A percentile compares a stretch with the other conserved stretches of the same genome.
Conservation (phyloP, 2,888 invertebrate genomes). For the Cyaniris semiargus region DNA sequence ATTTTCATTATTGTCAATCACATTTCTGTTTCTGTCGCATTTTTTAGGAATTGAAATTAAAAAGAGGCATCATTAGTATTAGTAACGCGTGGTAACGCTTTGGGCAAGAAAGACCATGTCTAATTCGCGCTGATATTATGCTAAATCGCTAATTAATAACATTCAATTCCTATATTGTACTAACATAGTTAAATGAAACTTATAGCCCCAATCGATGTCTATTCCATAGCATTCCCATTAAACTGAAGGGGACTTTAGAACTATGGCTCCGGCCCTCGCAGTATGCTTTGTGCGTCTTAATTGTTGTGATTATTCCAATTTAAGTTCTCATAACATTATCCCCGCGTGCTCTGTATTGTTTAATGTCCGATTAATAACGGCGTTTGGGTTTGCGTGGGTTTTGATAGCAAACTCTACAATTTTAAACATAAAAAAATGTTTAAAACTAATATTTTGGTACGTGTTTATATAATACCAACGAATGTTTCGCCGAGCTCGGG, state of each 20-base stretch:
- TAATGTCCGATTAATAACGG: conserved; percentile 5
- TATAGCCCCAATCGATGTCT: conserved; percentile 8
- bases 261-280: conserved; percentile 19
- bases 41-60: not conserved
- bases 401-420: not conserved
- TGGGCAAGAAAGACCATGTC: not conserved
- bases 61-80: not conserved
- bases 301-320: conserved; percentile 29
- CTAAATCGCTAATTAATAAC: not conserved
- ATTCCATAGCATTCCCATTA: conserved; percentile 22
- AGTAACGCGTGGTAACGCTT: not conserved
- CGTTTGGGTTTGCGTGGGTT: conserved; percentile 1
- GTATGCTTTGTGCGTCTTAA: conserved; percentile 12
- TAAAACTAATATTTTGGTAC: not conserved
- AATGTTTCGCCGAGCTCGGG: not conserved
- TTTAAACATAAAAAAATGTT: not conserved
- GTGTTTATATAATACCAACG: not conserved
- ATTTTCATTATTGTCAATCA: not conserved
- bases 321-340: conserved; percentile 13
- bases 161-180: not conserved
- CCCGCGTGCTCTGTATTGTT: conserved; percentile 19
- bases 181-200: not conserved
- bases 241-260: conserved; percentile 8
- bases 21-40: not conserved
- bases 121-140: not conserved